Evolutionary conservation across 1,140 invertebrate genomes (phyloP).

Genomic region (Drosophila tani): DNA sequence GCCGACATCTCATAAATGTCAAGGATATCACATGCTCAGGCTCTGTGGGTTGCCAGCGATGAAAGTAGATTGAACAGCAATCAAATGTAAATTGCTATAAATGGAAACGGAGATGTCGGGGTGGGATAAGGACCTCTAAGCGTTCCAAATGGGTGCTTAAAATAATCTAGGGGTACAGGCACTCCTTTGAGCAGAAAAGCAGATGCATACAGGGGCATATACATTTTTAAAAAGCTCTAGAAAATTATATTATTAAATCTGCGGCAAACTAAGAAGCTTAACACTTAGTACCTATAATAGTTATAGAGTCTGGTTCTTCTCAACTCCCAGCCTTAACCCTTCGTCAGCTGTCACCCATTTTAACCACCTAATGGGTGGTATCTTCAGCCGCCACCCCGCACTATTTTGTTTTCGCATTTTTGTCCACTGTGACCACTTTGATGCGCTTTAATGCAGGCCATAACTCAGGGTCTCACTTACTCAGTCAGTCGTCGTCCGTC

Average conservation of each 20-base stretch:
- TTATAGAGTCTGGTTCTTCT: not conserved
- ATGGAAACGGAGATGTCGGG: constrained; percentile 3
- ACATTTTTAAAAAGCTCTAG: not conserved
- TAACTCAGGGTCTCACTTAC: constrained; percentile 64
- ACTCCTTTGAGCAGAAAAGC: not conserved
- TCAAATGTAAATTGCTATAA: constrained; percentile 43
- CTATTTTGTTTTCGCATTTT: constrained; percentile 8
- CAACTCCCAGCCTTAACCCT: not conserved
- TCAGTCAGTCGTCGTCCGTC: constrained; percentile 42
- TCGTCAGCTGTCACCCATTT: constrained; percentile 12
- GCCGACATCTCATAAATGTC: constrained; percentile 65
- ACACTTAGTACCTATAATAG: not conserved
- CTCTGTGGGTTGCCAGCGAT: constrained; percentile 26
- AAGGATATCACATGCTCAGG: constrained; percentile 47
- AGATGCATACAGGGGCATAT: too few relatives aligned
- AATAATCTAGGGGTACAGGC: constrained; percentile 9
- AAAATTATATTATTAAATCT: too few relatives aligned
- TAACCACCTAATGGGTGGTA: constrained; percentile 27
- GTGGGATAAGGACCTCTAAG: constrained; percentile 19
- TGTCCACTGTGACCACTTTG: constrained; percentile 31
- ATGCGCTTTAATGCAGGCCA: constrained; percentile 67
- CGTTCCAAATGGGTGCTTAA: constrained; percentile 34
- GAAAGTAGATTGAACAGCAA: constrained; percentile 50
- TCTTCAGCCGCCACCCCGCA: not conserved
- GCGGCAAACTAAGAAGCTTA: too few relatives aligned